Evolutionary conservation across 1,140 invertebrate genomes (phyloP), one percentile per base, ranked within the genome.

Genomic region (Agraylea sexmaculata): DNA sequence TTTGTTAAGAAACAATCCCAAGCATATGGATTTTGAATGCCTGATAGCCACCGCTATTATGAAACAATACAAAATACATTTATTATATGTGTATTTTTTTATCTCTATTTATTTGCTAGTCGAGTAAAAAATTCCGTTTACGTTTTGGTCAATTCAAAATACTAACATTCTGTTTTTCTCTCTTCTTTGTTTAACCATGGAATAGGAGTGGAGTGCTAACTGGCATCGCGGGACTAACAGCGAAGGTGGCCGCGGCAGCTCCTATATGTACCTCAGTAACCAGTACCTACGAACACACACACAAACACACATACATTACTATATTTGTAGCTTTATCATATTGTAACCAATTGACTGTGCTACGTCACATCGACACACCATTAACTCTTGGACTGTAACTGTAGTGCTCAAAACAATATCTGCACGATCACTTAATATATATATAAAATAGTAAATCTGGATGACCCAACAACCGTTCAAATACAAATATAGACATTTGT

Each of bases 151-250:
- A 56, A 66, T n/a, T n/a, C n/a, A n/a, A n/a, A n/a, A n/a, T 64
- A 68, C 65, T 68, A 68, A 68, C 65, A 63, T 67, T 62, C 64
- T 68, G 64, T 47, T 50, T 40, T 68, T 66, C 60, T 64, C 65
- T 60, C 65, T 62, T 65, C 63, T 63, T 63, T 60, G 64, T 60
- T 61, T 64, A 66, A 68, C 64, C 62, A 57, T 57, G 63, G 62
- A n/a, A 63, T 75, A 76, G 74, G 74, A 74, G 69, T 69, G 66
- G 73, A 74, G 74, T 76, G 74, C 73, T 75, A 75, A 74, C 69
- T 37, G 43, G 47, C 44, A 61, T 59, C 57, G 60, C 54, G 54
- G 61, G 46, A 49, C 46, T 49, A 49, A 49, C 46, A 44, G 39
- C 37, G 34, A 28, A 31, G 40, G 28, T 25, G 41, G 36, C 35